Conservation (phyloP, 1,140 invertebrate species). For the Cephus cinctus region DNA sequence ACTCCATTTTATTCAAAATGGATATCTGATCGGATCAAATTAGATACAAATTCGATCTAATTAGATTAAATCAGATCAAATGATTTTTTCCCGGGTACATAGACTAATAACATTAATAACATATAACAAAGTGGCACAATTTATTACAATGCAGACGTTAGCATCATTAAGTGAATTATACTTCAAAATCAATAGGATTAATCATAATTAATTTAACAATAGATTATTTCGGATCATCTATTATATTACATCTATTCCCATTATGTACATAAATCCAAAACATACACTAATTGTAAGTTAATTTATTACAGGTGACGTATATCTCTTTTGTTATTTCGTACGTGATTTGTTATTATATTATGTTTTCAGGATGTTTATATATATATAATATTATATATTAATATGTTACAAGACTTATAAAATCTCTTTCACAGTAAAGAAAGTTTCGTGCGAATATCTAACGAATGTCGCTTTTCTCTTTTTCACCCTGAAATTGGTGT, state of each 20-base stretch:
- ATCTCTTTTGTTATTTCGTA: neutral
- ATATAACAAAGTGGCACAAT: neutral
- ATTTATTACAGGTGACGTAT: neutral
- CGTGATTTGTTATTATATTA: neutral
- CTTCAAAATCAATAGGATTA: neutral
- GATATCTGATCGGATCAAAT: no score
- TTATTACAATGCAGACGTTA: neutral
- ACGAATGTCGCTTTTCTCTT: no score
- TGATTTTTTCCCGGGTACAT: no score
- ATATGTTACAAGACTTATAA: slow-evolving; percentile 14
- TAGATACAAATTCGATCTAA: no score
- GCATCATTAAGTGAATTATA: neutral
- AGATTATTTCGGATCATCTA: slow-evolving; percentile 6
- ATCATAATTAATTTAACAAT: slow-evolving; percentile 4
- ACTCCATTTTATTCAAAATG: no score
- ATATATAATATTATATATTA: slow-evolving; percentile 4
- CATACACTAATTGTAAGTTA: neutral
- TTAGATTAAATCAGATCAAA: no score
- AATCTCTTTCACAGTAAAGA: slow-evolving; percentile 7
- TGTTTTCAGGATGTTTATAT: neutral
- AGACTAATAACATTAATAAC: neutral
- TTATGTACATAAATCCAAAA: slow-evolving; percentile 14
- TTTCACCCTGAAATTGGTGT: no score
- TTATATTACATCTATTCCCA: slow-evolving; percentile 11
- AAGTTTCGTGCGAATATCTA: neutral